Evolutionary conservation across 2,113 vertebrate genomes (phyloP).

Genomic region (Gymnorhina tibicen): DNA sequence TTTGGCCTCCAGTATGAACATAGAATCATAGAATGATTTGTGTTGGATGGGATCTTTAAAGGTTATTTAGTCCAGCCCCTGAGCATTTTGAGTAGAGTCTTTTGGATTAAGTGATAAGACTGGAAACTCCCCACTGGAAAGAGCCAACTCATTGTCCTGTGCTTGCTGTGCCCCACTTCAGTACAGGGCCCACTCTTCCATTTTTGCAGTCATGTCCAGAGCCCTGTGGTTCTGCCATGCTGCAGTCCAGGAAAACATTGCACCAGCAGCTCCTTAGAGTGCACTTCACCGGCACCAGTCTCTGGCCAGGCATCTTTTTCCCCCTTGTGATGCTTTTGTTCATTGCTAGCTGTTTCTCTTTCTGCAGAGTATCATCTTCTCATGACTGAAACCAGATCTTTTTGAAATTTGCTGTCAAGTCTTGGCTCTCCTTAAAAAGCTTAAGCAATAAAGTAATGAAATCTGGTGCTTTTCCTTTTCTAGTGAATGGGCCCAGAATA

Average conservation of each 20-base stretch:
- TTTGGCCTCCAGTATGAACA: not conserved
- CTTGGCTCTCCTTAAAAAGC: not conserved
- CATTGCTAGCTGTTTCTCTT: not conserved
- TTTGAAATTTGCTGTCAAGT: conserved; percentile 20
- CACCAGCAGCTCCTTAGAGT: not conserved
- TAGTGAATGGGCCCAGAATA: not conserved
- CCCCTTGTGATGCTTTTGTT: not conserved
- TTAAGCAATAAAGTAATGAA: not conserved
- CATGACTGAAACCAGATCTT: not conserved
- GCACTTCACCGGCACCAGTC: not conserved
- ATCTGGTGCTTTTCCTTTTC: not conserved
- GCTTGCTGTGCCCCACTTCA: not conserved
- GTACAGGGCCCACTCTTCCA: not conserved
- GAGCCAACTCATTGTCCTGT: not conserved
- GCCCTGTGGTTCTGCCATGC: not conserved
- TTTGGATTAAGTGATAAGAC: not conserved
- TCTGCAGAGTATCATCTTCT: not conserved
- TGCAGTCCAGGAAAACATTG: not conserved
- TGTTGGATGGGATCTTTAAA: not conserved
- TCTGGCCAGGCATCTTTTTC: not conserved
- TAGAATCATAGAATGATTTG: not conserved
- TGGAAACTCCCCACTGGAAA: not conserved
- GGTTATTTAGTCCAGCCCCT: not conserved
- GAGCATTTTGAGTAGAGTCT: not conserved
- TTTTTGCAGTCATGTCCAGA: not conserved